Percentiles rank a stretch among this genome's conserved stretches.
phyloP scores from a whole-genome alignment of 2,797 vertebrate genomes.

The Clamator glandarius region DNA sequence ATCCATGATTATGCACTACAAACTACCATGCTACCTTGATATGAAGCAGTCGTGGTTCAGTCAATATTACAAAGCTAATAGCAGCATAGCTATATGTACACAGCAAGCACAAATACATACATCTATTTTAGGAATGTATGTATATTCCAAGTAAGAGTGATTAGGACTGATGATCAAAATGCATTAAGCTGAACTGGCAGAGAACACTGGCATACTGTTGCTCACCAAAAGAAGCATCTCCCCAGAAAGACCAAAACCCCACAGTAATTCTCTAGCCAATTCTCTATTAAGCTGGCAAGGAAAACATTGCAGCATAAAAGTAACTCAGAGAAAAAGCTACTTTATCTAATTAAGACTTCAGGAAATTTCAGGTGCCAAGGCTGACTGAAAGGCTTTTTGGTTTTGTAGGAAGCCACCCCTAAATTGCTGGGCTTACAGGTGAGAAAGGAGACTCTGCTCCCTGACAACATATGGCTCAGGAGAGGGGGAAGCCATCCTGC shows the following conservation, averaged over 20 bases:
- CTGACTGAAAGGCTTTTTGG: neutral
- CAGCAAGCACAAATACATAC: neutral
- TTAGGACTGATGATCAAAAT: neutral
- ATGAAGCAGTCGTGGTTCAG: neutral
- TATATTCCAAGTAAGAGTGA: neutral
- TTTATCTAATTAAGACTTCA: neutral
- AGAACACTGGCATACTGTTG: neutral
- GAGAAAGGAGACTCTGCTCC: neutral
- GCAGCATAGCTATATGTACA: neutral
- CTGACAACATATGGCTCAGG: neutral
- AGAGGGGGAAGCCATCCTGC: neutral
- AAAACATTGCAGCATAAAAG: neutral
- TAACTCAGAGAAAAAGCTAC: neutral
- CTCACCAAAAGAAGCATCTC: neutral
- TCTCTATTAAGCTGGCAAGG: neutral
- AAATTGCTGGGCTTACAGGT: neutral
- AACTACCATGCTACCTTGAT: neutral
- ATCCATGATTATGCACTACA: neutral
- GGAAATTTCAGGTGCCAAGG: neutral
- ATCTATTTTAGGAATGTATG: neutral
- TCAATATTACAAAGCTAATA: neutral
- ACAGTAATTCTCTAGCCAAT: neutral
- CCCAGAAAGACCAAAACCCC: fast-evolving
- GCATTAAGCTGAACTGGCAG: neutral
- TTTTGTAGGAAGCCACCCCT: neutral